Evolutionary conservation across 2,888 invertebrate genomes (phyloP).

Genomic region (Rhagonycha fulva): DNA sequence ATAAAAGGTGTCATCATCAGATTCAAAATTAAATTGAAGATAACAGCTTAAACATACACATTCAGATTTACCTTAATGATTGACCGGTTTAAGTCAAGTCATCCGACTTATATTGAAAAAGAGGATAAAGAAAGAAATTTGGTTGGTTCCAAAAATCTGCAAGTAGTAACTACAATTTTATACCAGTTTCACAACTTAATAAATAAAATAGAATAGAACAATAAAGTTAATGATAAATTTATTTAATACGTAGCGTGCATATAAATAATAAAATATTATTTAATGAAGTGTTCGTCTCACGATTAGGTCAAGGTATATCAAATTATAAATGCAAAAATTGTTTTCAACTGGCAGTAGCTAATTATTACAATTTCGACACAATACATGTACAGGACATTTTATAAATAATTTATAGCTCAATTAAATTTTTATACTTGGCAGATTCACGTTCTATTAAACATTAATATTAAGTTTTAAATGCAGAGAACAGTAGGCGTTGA

Average conservation of each 20-base stretch:
- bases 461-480: not conserved
- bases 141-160: too few species aligned
- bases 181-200: too few species aligned
- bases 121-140: too few species aligned
- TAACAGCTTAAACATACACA: too few species aligned
- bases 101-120: too few species aligned
- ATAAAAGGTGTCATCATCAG: too few species aligned
- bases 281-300: slow-evolving; percentile 13
- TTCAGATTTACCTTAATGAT: too few species aligned
- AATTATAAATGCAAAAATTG: slow-evolving; percentile 16
- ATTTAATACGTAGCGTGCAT: not conserved
- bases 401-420: not conserved
- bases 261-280: slow-evolving; percentile 6
- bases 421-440: not conserved
- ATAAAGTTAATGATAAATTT: not conserved
- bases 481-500: not conserved
- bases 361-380: slow-evolving; percentile 18
- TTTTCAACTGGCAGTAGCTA: slow-evolving; percentile 28
- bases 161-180: too few species aligned
- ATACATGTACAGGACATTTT: not conserved
- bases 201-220: not conserved
- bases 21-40: too few species aligned
- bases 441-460: not conserved
- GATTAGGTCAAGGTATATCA: slow-evolving; percentile 24
- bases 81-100: too few species aligned